Evolutionary conservation across 2,888 invertebrate genomes (phyloP).

Genomic region (Nomada fabriciana): DNA sequence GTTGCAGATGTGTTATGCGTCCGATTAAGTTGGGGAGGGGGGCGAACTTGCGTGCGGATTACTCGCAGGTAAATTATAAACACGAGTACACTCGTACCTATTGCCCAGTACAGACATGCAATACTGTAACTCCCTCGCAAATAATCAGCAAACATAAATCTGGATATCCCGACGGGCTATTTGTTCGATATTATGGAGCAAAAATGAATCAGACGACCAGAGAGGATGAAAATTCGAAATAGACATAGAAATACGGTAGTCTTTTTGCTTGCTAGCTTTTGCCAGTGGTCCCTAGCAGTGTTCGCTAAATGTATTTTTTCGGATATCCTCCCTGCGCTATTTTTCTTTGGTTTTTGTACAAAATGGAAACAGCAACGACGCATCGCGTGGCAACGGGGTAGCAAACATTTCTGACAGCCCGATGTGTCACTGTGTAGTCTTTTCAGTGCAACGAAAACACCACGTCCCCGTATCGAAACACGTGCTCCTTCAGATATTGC

Average conservation of each 20-base stretch:
- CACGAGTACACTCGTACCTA: background rate
- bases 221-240: too few species aligned
- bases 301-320: too few species aligned
- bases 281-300: too few species aligned
- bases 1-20: conserved; percentile 21
- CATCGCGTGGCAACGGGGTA: background rate
- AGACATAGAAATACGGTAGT: too few species aligned
- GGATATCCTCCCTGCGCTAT: too few species aligned
- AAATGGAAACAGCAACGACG: background rate
- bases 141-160: too few species aligned
- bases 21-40: conserved; percentile 3
- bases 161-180: too few species aligned
- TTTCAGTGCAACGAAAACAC: background rate
- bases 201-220: too few species aligned
- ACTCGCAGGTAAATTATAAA: background rate
- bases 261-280: too few species aligned
- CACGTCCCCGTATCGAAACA: background rate
- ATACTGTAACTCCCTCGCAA: background rate
- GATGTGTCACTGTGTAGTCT: background rate
- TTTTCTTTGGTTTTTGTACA: too few species aligned
- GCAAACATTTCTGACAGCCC: background rate
- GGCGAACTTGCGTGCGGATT: background rate
- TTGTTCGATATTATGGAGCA: background rate
- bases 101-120: background rate
- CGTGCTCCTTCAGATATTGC: background rate